Evolutionary conservation across 2,888 invertebrate species (phyloP).

Genomic region (Cephonodes hylas): DNA sequence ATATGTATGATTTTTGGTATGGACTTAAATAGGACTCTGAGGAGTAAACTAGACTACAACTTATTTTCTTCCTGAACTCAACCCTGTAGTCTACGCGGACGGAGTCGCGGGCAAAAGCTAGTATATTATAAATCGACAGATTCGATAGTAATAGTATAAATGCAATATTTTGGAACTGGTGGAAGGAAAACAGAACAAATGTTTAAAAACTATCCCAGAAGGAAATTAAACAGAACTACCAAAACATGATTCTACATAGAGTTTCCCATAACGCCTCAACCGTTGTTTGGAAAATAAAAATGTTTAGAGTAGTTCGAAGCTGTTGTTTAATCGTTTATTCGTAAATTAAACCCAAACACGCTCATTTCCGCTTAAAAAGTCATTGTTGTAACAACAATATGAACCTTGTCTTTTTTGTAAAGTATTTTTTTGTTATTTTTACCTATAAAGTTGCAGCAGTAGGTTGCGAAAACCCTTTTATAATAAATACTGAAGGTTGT

Average conservation of each 20-base stretch:
- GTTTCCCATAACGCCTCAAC: background rate
- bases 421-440: background rate
- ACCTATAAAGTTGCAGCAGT: background rate
- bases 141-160: no score
- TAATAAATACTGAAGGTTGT: conserved; percentile 39
- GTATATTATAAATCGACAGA: no score
- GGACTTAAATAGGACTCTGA: no score
- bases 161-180: no score
- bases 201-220: no score
- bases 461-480: conserved; percentile 23
- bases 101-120: no score
- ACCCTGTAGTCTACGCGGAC: no score
- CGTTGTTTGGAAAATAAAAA: conserved; percentile 7
- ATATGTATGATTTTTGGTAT: no score
- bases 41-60: no score
- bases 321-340: background rate
- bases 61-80: no score
- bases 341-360: background rate
- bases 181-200: no score
- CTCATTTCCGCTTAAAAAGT: background rate
- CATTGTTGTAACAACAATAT: background rate
- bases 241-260: background rate
- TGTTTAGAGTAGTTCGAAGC: background rate
- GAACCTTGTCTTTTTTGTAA: background rate
- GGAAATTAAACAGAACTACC: background rate